A percentile compares a stretch with the other conserved stretches of the same genome.
Conservation (phyloP, 2,888 invertebrate species). For the Agrypnus murinus region DNA sequence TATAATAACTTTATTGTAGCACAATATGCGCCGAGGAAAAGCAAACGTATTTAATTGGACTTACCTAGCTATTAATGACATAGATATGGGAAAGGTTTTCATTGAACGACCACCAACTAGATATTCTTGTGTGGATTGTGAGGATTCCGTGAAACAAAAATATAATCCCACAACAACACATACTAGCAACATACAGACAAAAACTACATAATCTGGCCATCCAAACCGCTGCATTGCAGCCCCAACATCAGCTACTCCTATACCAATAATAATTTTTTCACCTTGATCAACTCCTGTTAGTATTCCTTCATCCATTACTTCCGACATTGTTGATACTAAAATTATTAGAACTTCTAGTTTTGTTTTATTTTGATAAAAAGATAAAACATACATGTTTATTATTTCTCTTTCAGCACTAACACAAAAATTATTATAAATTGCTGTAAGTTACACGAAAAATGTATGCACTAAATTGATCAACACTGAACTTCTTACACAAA, state of each 20-base stretch:
- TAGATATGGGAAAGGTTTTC: slow-evolving; percentile 39
- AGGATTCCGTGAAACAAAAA: slow-evolving; percentile 38
- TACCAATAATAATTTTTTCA: slow-evolving; percentile 55
- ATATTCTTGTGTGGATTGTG: slow-evolving; percentile 39
- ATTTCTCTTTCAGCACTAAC: background rate
- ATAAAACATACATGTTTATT: background rate
- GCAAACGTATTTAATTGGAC: too few relatives aligned
- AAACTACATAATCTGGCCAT: slow-evolving; percentile 42
- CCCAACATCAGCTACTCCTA: slow-evolving; percentile 40
- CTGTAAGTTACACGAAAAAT: slow-evolving; percentile 50
- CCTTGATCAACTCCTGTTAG: slow-evolving; percentile 59
- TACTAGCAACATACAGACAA: slow-evolving; percentile 39
- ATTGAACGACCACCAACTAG: slow-evolving; percentile 45
- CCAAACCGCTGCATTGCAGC: slow-evolving; percentile 48
- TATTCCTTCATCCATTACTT: slow-evolving; percentile 56
- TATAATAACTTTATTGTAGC: too few relatives aligned
- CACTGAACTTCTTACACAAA: slow-evolving; percentile 44
- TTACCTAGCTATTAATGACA: slow-evolving; percentile 52
- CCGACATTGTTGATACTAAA: slow-evolving; percentile 53
- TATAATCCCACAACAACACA: slow-evolving; percentile 43
- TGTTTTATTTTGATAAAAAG: background rate
- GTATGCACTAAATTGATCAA: slow-evolving; percentile 44
- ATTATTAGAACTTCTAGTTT: background rate
- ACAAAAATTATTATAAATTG: slow-evolving; percentile 36
- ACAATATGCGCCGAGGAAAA: too few relatives aligned